phyloP scores from a whole-genome alignment of 2,113 vertebrate species.

The Girardinichthys multiradiatus region DNA sequence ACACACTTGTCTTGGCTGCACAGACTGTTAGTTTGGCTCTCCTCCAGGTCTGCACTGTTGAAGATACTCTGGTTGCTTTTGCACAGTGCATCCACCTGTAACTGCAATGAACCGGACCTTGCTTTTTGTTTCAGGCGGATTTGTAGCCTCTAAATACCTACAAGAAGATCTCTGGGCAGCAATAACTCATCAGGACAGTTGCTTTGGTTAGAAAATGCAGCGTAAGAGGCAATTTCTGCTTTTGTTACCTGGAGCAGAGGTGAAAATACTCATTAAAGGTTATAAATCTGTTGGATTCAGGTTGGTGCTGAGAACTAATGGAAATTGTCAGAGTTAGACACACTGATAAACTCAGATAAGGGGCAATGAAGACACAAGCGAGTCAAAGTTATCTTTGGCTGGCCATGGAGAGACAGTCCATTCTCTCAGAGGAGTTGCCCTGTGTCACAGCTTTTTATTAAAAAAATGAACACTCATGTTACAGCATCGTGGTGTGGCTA shows the following conservation, averaged over 20 bases:
- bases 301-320: conserved; percentile 19
- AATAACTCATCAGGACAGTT: conserved; percentile 36
- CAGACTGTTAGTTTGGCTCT: conserved; percentile 35
- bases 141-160: conserved; percentile 27
- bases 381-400: too few relatives aligned
- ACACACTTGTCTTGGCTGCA: conserved; percentile 16
- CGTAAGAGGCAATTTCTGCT: conserved; percentile 61
- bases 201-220: conserved; percentile 32
- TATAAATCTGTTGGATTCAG: conserved; percentile 29
- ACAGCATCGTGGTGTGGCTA: too few relatives aligned
- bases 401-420: too few relatives aligned
- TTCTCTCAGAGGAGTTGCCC: too few relatives aligned
- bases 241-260: conserved; percentile 33
- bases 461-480: too few relatives aligned
- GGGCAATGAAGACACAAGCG: too few relatives aligned
- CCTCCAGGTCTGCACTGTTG: conserved; percentile 30
- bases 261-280: conserved; percentile 42
- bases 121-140: conserved; percentile 30
- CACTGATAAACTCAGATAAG: too few relatives aligned
- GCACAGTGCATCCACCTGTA: conserved; percentile 33
- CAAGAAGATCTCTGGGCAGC: conserved; percentile 13
- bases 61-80: conserved; percentile 40
- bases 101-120: conserved; percentile 4
- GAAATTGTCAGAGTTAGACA: too few relatives aligned
- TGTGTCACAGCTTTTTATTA: too few relatives aligned